These are phyloP conservation scores for Platysternon megacephalum DNA, from an alignment of 2,113 vertebrate species.

Conservation along the genomic window DNA sequence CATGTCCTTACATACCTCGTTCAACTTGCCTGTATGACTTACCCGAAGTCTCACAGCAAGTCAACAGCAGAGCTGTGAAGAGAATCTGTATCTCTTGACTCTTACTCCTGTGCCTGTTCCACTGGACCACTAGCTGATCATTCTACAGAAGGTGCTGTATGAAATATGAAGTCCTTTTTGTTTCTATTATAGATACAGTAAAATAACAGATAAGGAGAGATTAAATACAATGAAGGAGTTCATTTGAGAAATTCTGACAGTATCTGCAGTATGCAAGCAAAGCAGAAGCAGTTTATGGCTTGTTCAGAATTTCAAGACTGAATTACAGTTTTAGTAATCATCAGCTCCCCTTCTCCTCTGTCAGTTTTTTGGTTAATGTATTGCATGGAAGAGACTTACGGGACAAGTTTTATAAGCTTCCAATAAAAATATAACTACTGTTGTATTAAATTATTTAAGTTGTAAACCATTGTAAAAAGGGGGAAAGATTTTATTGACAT, in stretches of 20 bases:
- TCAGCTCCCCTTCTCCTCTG: constrained; percentile 73
- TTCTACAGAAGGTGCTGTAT: background rate
- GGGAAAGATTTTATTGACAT: constrained; percentile 73
- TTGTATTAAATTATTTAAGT: constrained; percentile 86
- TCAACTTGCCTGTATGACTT: background rate
- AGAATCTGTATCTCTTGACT: background rate
- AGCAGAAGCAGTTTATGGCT: constrained; percentile 73
- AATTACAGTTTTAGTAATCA: constrained; percentile 82
- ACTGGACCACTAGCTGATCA: background rate
- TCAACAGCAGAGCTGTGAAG: background rate
- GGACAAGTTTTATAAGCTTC: constrained; percentile 80
- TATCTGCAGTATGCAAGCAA: constrained; percentile 57
- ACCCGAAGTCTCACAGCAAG: background rate
- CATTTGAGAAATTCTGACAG: constrained; percentile 55
- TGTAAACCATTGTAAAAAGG: constrained; percentile 82
- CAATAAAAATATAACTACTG: constrained; percentile 84
- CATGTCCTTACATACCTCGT: fast-evolving
- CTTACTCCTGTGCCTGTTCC: background rate
- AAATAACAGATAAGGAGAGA: constrained; percentile 51
- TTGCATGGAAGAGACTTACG: constrained; percentile 72
- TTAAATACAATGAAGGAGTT: constrained; percentile 46
- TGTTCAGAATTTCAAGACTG: constrained; percentile 73
- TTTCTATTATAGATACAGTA: constrained; percentile 34
- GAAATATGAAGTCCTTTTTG: constrained; percentile 22
- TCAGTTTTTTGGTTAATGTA: constrained; percentile 80